A percentile compares a stretch with the other conserved stretches of the same genome.
phyloP scores from a whole-genome alignment of 1,140 invertebrate species.

The Galleria mellonella region DNA sequence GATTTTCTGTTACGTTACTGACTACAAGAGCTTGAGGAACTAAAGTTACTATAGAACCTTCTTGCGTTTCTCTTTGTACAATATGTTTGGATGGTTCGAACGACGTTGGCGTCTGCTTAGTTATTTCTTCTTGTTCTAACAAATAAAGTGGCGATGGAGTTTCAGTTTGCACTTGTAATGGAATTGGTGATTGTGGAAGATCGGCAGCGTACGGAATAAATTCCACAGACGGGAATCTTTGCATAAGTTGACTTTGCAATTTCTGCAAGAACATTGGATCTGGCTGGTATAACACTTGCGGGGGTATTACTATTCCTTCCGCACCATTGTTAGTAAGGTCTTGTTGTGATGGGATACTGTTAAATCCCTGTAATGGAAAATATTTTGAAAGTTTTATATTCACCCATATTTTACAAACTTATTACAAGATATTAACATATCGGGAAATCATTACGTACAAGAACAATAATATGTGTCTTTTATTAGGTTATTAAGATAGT shows the following conservation, averaged over 20 bases:
- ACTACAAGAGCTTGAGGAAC: slow-evolving; percentile 38
- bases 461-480: no score
- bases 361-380: slow-evolving; percentile 40
- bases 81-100: slow-evolving; percentile 38
- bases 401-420: no score
- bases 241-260: slow-evolving; percentile 51
- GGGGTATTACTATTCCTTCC: slow-evolving; percentile 51
- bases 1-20: slow-evolving; percentile 41
- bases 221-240: slow-evolving; percentile 47
- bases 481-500: no score
- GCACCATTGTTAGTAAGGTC: slow-evolving; percentile 42
- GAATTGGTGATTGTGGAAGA: slow-evolving; percentile 29
- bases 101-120: slow-evolving; percentile 45
- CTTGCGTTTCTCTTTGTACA: slow-evolving; percentile 51
- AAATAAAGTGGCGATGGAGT: slow-evolving; percentile 27
- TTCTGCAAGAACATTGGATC: slow-evolving; percentile 59
- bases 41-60: slow-evolving; percentile 34
- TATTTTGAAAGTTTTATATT: no score
- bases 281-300: slow-evolving; percentile 48
- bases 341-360: slow-evolving; percentile 34
- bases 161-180: slow-evolving; percentile 59
- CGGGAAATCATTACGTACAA: no score
- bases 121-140: slow-evolving; percentile 57
- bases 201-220: slow-evolving; percentile 51
- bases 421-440: no score